Evolutionary conservation across 1,140 invertebrate species (phyloP).

Genomic region (Cherax destructor): DNA sequence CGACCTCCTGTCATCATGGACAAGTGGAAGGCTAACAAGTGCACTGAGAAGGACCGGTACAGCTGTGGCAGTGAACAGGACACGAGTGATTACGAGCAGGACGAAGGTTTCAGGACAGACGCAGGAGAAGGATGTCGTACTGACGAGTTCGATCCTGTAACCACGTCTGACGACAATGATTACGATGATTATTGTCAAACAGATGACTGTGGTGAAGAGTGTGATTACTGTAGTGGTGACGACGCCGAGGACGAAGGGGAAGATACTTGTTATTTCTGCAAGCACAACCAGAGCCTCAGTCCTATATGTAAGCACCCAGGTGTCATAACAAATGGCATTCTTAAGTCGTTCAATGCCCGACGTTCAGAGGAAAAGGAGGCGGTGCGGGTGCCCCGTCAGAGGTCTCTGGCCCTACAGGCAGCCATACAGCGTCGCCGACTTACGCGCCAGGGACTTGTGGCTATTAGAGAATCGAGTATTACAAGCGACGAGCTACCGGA

Average conservation of each 20-base stretch:
- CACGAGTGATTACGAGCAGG: not conserved
- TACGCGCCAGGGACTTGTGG: conserved; percentile 56
- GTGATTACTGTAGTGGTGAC: conserved; percentile 69
- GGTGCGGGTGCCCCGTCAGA: conserved; percentile 19
- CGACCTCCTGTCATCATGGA: not conserved
- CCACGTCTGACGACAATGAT: conserved; percentile 25
- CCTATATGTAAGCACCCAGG: conserved; percentile 63
- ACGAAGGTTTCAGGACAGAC: conserved; percentile 41
- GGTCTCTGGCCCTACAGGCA: conserved; percentile 43
- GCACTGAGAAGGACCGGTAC: not conserved
- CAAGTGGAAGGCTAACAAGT: not conserved
- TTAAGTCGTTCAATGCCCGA: conserved; percentile 56
- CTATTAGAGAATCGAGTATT: conserved; percentile 64
- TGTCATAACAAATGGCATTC: conserved; percentile 67
- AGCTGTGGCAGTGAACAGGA: not conserved
- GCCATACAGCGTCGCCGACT: conserved; percentile 52
- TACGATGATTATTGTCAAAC: conserved; percentile 68
- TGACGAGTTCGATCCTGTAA: conserved; percentile 16
- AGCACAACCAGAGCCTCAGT: conserved; percentile 21
- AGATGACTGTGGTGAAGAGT: conserved; percentile 64
- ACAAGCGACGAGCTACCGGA: conserved; percentile 64
- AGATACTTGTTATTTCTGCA: conserved; percentile 59
- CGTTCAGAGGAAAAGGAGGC: conserved; percentile 24
- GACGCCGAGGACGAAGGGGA: conserved; percentile 60
- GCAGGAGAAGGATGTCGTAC: conserved; percentile 26